phyloP scores from a whole-genome alignment of 2,888 invertebrate genomes.

The Acrobasis repandana region DNA sequence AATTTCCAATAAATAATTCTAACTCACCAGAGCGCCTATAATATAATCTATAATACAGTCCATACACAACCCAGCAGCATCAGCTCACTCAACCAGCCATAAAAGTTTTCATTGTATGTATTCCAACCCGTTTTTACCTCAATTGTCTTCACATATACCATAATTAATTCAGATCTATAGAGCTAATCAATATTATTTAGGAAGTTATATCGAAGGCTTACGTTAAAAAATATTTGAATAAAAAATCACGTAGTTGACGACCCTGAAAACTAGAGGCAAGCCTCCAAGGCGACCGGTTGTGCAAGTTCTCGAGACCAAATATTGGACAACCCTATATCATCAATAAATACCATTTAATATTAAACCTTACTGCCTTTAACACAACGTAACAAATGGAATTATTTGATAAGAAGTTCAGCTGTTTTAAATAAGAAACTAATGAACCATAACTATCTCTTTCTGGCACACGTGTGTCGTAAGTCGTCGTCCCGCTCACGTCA shows the following conservation, averaged over 20 bases:
- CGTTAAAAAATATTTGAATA: constrained; percentile 23
- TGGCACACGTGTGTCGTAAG: constrained; percentile 24
- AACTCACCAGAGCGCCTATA: no score
- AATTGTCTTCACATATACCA: background rate
- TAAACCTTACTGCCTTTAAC: constrained; percentile 17
- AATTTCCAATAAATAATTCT: no score
- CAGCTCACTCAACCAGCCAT: no score
- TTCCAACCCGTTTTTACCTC: background rate
- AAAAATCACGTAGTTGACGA: constrained; percentile 41
- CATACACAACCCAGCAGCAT: no score
- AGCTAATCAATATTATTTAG: constrained; percentile 24
- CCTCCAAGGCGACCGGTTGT: constrained; percentile 65
- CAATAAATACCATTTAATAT: constrained; percentile 26
- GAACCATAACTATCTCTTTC: constrained; percentile 34
- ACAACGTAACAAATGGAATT: constrained; percentile 29
- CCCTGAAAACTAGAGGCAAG: constrained; percentile 61
- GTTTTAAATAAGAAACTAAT: constrained; percentile 28
- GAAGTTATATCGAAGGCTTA: constrained; percentile 28
- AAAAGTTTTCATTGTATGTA: background rate
- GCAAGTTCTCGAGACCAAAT: constrained; percentile 47
- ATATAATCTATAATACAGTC: no score
- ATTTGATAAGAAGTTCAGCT: constrained; percentile 24
- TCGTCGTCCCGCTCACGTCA: constrained; percentile 45
- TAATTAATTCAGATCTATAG: constrained; percentile 21
- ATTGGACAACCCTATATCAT: constrained; percentile 22